Evolutionary conservation across 2,797 vertebrate species (phyloP).

Genomic region (Amblyraja radiata): DNA sequence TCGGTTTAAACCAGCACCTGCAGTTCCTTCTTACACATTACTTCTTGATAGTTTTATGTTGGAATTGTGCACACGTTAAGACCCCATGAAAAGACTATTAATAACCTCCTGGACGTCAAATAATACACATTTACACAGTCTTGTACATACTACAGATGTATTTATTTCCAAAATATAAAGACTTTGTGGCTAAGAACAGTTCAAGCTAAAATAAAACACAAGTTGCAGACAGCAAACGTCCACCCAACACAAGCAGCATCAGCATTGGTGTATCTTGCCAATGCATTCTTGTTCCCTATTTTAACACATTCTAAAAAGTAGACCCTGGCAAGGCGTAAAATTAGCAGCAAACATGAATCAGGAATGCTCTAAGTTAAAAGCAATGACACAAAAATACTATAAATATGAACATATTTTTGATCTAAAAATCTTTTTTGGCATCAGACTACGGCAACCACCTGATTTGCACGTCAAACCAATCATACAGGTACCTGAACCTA

Average conservation of each 20-base stretch:
- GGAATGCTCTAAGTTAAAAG: slow-evolving; percentile 34
- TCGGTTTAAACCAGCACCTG: too few species aligned
- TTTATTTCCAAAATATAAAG: slow-evolving; percentile 51
- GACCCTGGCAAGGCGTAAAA: slow-evolving; percentile 47
- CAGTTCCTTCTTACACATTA: background rate
- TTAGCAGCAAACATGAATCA: slow-evolving; percentile 52
- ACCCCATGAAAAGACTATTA: background rate
- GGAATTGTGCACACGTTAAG: background rate
- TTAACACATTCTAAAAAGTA: slow-evolving; percentile 41
- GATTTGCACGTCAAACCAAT: slow-evolving; percentile 12
- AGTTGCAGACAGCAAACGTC: slow-evolving; percentile 42
- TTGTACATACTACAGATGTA: slow-evolving; percentile 49
- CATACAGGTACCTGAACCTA: slow-evolving; percentile 17
- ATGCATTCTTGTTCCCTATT: slow-evolving; percentile 40
- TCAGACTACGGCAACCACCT: slow-evolving; percentile 14
- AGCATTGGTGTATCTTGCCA: slow-evolving; percentile 42
- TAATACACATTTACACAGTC: slow-evolving; percentile 4
- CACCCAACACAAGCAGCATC: slow-evolving; percentile 47
- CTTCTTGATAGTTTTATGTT: background rate
- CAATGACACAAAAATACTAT: slow-evolving; percentile 41
- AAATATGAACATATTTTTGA: slow-evolving; percentile 37
- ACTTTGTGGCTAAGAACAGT: slow-evolving; percentile 44
- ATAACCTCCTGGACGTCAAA: background rate
- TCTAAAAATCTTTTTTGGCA: slow-evolving; percentile 26
- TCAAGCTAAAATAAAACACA: slow-evolving; percentile 46